Percentiles rank a stretch among this genome's conserved stretches.
These are phyloP conservation scores for Eciton burchellii DNA, from an alignment of 1,140 invertebrate species.

Conservation along the genomic window DNA sequence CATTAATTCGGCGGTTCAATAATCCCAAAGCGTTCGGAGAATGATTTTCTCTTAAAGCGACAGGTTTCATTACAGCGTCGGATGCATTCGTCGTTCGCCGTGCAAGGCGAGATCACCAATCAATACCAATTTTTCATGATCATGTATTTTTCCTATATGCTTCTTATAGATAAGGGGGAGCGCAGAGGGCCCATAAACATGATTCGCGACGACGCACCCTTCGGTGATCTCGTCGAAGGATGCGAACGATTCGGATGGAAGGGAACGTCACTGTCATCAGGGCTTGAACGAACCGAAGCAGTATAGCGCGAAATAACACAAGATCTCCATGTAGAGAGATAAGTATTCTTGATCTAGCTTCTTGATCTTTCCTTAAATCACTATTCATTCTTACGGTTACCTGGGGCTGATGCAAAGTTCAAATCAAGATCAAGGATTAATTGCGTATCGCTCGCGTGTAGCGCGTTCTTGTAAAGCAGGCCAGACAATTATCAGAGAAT, in stretches of 20 bases:
- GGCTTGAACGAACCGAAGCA: not conserved
- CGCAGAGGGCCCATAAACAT: constrained; percentile 26
- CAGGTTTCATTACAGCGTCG: not conserved
- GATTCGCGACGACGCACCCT: constrained; percentile 12
- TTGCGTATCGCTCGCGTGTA: not conserved
- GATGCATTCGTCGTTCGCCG: not conserved
- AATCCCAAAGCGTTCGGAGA: not conserved
- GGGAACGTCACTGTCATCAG: constrained; percentile 4
- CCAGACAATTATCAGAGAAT: not conserved
- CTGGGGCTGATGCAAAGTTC: not conserved
- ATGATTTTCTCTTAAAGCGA: no score
- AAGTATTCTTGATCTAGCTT: not conserved
- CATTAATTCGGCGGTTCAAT: constrained; percentile 15
- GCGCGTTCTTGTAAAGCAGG: not conserved
- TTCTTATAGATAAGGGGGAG: constrained; percentile 37
- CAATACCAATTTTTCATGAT: constrained; percentile 43
- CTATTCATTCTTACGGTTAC: not conserved
- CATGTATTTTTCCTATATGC: constrained; percentile 39
- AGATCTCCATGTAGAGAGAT: not conserved
- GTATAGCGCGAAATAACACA: not conserved
- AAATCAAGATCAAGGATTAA: not conserved
- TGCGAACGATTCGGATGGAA: constrained; percentile 24
- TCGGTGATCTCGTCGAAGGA: constrained; percentile 28
- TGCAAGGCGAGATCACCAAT: constrained; percentile 1
- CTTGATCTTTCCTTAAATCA: not conserved